phyloP scores from a whole-genome alignment of 2,888 invertebrate genomes.

The Orthosia incerta region DNA sequence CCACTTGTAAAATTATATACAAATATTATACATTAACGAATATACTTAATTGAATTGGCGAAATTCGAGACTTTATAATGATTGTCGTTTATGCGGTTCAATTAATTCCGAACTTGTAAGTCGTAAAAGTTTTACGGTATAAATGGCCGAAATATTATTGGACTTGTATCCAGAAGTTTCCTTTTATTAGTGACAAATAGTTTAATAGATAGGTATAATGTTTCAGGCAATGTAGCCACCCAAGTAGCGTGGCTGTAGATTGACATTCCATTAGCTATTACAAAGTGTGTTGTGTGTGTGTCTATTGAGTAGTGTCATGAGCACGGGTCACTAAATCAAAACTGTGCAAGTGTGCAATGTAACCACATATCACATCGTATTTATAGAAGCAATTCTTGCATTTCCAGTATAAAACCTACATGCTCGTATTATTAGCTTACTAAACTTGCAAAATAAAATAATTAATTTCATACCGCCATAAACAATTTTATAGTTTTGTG shows the following conservation, averaged over 20 bases:
- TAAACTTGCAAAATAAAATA: slow-evolving; percentile 15
- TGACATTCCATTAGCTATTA: slow-evolving; percentile 72
- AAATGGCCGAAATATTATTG: slow-evolving; percentile 9
- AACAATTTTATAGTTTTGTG: slow-evolving; percentile 42
- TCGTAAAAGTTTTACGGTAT: slow-evolving; percentile 38
- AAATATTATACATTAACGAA: slow-evolving; percentile 66
- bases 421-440: neutral
- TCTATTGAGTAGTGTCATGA: slow-evolving; percentile 53
- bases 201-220: slow-evolving; percentile 61
- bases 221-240: slow-evolving; percentile 70
- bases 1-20: slow-evolving; percentile 74
- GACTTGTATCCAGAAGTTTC: slow-evolving; percentile 1
- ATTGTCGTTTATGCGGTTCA: slow-evolving; percentile 56
- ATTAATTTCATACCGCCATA: slow-evolving; percentile 27
- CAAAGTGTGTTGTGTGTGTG: slow-evolving; percentile 40
- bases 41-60: slow-evolving; percentile 66
- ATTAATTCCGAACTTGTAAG: slow-evolving; percentile 60
- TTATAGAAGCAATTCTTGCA: neutral
- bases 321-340: slow-evolving; percentile 21
- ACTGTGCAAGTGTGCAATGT: neutral
- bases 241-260: slow-evolving; percentile 61
- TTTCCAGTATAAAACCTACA: neutral
- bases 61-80: slow-evolving; percentile 61
- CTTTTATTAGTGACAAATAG: slow-evolving; percentile 58
- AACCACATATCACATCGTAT: neutral